Conservation (phyloP, 2,113 vertebrate genomes). For the Bucco capensis region DNA sequence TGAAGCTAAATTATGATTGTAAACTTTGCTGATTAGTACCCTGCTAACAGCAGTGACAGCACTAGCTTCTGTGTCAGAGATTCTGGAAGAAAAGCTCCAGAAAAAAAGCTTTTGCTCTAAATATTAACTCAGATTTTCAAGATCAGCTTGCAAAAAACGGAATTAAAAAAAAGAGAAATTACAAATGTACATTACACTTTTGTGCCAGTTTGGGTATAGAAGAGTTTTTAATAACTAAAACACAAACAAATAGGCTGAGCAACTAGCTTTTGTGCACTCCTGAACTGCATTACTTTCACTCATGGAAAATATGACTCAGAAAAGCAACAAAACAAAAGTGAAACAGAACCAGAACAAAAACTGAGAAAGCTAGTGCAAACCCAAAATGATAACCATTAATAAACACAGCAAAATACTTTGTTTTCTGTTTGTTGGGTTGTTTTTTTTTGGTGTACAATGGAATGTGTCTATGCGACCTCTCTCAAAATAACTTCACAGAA, state of each 20-base stretch:
- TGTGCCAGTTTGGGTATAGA: constrained; percentile 46
- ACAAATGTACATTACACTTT: constrained; percentile 45
- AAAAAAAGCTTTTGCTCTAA: neutral
- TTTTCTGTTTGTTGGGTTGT: neutral
- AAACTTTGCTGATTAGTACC: constrained; percentile 73
- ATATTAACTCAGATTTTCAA: neutral
- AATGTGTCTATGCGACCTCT: constrained; percentile 51
- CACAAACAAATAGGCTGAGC: constrained; percentile 42
- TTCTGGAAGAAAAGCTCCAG: constrained; percentile 12
- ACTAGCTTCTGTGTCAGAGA: constrained; percentile 39
- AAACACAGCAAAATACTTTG: constrained; percentile 38
- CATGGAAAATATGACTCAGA: constrained; percentile 33
- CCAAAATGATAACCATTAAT: constrained; percentile 23
- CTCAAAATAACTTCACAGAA: constrained; percentile 43
- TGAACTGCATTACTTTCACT: constrained; percentile 40
- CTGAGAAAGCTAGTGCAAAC: constrained; percentile 42
- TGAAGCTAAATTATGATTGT: constrained; percentile 55
- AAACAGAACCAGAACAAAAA: neutral
- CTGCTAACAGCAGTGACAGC: constrained; percentile 46
- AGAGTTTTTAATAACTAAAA: constrained; percentile 66
- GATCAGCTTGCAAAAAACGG: neutral
- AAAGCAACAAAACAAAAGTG: neutral
- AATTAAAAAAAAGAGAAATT: neutral
- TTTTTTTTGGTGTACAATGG: constrained; percentile 48
- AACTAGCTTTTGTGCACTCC: constrained; percentile 51